Evolutionary conservation across 1,140 invertebrate genomes (phyloP).

Genomic region (Chironomus striatipennis): DNA sequence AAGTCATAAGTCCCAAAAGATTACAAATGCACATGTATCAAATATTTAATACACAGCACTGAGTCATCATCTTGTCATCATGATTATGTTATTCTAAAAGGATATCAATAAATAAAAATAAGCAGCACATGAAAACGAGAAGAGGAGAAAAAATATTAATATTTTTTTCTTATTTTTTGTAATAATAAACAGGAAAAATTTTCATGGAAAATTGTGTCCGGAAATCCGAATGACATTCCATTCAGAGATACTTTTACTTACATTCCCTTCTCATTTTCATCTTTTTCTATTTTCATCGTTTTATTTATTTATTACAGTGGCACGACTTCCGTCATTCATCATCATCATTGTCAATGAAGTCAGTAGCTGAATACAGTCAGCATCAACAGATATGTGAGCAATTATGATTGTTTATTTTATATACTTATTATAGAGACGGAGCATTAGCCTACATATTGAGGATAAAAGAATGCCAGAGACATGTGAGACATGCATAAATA

Average conservation of each 20-base stretch:
- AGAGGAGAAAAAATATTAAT: neutral
- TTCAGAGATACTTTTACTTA: neutral
- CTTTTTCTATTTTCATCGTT: neutral
- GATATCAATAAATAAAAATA: neutral
- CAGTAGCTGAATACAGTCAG: neutral
- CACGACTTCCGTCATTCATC: conserved; percentile 11
- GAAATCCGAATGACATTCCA: conserved; percentile 12
- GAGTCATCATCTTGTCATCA: too few relatives aligned
- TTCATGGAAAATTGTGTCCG: conserved; percentile 2
- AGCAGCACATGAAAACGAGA: neutral
- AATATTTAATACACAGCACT: too few relatives aligned
- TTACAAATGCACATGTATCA: too few relatives aligned
- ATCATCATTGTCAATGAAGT: neutral
- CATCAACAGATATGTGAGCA: neutral
- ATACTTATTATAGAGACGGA: neutral
- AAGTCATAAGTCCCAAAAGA: too few relatives aligned
- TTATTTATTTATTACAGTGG: neutral
- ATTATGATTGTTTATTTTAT: conserved; percentile 10
- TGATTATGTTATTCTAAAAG: too few relatives aligned
- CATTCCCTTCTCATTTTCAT: neutral
- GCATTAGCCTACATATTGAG: too few relatives aligned
- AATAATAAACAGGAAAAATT: conserved; percentile 10
- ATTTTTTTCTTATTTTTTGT: too few relatives aligned
- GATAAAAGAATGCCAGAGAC: neutral
- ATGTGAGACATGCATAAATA: neutral